These are phyloP conservation scores for Hyppa rectilinea DNA, from an alignment of 2,888 invertebrate species.

Conservation along the genomic window DNA sequence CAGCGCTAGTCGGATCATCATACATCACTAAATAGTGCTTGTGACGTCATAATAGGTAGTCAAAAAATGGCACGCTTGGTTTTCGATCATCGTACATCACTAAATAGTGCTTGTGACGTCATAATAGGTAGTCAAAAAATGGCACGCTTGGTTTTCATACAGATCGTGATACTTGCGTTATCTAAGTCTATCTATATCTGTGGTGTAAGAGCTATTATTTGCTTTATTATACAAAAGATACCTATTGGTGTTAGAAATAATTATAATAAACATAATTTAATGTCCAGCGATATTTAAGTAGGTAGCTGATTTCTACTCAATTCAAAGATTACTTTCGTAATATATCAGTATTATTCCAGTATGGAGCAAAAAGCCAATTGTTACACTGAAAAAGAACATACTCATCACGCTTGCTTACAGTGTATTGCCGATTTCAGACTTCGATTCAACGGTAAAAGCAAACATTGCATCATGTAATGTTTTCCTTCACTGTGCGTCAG, in stretches of 20 bases:
- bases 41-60: too few relatives aligned
- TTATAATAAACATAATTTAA: neutral
- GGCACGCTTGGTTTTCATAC: too few relatives aligned
- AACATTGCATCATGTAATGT: constrained; percentile 11
- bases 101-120: too few relatives aligned
- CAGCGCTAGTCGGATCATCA: too few relatives aligned
- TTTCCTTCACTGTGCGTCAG: constrained; percentile 43
- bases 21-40: too few relatives aligned
- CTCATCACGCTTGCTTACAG: neutral
- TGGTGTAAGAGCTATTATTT: constrained; percentile 22
- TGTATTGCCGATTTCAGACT: neutral
- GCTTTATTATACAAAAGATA: neutral
- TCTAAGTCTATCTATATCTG: too few relatives aligned
- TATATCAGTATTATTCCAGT: neutral
- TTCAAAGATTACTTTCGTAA: constrained; percentile 1
- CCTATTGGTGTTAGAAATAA: neutral
- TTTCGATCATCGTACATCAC: too few relatives aligned
- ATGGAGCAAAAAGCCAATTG: neutral
- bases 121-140: too few relatives aligned
- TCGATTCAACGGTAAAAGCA: constrained; percentile 8
- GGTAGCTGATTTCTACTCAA: too few relatives aligned
- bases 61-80: too few relatives aligned
- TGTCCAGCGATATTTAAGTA: neutral
- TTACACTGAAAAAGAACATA: neutral
- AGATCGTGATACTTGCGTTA: too few relatives aligned